These are phyloP conservation scores for Drosophila basisetae DNA, from an alignment of 2,888 invertebrate species.

Conservation along the genomic window DNA sequence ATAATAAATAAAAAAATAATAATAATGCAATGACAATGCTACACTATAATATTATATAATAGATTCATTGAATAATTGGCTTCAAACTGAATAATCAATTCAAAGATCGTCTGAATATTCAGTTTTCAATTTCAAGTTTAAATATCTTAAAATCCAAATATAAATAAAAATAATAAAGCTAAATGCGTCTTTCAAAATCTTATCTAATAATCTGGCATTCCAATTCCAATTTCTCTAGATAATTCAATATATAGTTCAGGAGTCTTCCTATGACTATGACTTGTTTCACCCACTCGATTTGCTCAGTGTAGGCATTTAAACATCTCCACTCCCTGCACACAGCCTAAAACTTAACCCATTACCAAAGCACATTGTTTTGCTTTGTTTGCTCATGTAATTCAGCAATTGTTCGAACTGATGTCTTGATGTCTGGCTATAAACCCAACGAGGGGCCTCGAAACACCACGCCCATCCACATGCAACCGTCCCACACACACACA, in stretches of 20 bases:
- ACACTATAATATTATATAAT: background rate
- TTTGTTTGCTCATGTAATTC: constrained; percentile 39
- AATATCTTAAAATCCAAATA: background rate
- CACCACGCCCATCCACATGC: background rate
- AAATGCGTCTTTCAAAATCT: background rate
- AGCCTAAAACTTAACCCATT: constrained; percentile 31
- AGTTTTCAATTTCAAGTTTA: background rate
- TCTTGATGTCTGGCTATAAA: constrained; percentile 18
- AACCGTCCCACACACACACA: background rate
- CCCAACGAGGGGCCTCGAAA: background rate
- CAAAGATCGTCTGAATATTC: background rate
- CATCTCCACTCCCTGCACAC: no score
- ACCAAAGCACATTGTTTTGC: constrained; percentile 24
- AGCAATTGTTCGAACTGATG: constrained; percentile 24
- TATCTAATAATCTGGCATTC: background rate
- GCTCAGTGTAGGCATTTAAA: constrained; percentile 21
- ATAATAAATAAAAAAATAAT: no score
- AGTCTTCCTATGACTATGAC: background rate
- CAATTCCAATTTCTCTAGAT: background rate
- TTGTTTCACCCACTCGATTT: background rate
- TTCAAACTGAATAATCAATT: background rate
- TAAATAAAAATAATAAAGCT: background rate
- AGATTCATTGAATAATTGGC: background rate
- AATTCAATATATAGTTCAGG: background rate
- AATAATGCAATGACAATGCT: background rate